Base-by-base conservation (phyloP, 2,113 vertebrate species). In the Corythaeola cristata region DNA sequence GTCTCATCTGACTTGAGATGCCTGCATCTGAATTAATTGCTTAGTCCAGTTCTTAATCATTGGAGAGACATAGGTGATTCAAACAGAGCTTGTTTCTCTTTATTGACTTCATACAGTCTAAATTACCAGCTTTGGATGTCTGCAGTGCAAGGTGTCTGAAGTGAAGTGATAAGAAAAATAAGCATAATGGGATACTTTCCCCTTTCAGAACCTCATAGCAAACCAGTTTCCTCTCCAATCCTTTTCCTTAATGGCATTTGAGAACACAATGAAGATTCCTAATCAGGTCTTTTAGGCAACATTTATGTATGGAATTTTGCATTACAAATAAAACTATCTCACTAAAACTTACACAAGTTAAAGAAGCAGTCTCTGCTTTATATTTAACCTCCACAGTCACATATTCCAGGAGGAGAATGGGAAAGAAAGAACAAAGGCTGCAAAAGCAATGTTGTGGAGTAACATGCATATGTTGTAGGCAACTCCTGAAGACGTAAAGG, bases 121-220 rank as follows among this genome's bases (percentile, higher is more conserved):
- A 93, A 96, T 95, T 67, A 56, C 60, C 69, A 60, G 77, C 53
- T 91, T 89, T 71, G 81, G 74, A n/a, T 73, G 81, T 88, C 73
- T 96, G 87, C 62, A 82, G 79, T 85, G 69, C 85, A 76, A 89
- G 89, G 77, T 96, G 91, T 93, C 94, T 96, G 96, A 96, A 96
- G 84, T 81, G 87, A 89, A 95, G 93, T 94, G 96, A 95, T 96
- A 95, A 94, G 96, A 66, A 91, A 94, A 97, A 95, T 91, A 96
- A 97, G 94, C 94, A 88, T 85, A 82, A 89, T 94, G 62, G 96
- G 71, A 88, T 93, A 71, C 88, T 94, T 94, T 93, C 81, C n/a
- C 39, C 66, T 93, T 94, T 58, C 71, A 85, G 91, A 93, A 69
- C 66, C 69, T 94, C 44, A 11, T 3, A 72, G 84, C 58, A 74